Evolutionary conservation across 2,113 vertebrate species (phyloP).

Genomic region (Blennius ocellaris): DNA sequence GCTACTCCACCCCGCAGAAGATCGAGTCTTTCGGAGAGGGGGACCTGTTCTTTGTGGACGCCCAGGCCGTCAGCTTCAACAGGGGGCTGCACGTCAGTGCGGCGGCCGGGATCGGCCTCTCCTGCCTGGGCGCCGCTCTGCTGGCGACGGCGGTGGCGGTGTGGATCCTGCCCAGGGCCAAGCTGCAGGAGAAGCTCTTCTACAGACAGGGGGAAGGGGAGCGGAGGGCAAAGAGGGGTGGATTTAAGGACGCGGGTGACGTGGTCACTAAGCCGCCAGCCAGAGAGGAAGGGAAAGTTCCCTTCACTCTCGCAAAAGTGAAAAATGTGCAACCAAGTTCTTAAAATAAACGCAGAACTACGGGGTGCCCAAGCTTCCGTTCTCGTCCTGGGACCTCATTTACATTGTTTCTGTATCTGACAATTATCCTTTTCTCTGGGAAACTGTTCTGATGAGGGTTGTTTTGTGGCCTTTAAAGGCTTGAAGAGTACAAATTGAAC

Average conservation of each 20-base stretch:
- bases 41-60: slow-evolving; percentile 92
- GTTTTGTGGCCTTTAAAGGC: neutral
- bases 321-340: slow-evolving; percentile 88
- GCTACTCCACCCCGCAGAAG: slow-evolving; percentile 88
- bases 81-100: slow-evolving; percentile 88
- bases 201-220: slow-evolving; percentile 22
- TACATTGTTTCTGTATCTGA: neutral
- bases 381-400: slow-evolving; percentile 30
- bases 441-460: slow-evolving; percentile 2
- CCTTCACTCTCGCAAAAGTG: slow-evolving; percentile 88
- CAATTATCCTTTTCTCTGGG: neutral
- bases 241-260: slow-evolving; percentile 52
- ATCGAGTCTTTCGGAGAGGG: slow-evolving; percentile 94
- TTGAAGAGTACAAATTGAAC: slow-evolving; percentile 7
- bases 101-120: slow-evolving; percentile 88
- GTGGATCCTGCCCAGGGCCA: slow-evolving; percentile 87
- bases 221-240: slow-evolving; percentile 40
- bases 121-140: slow-evolving; percentile 87
- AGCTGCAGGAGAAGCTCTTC: slow-evolving; percentile 86
- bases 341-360: slow-evolving; percentile 44
- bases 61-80: slow-evolving; percentile 89
- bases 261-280: slow-evolving; percentile 89
- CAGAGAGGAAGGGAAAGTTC: slow-evolving; percentile 86
- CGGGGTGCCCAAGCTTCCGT: slow-evolving; percentile 8
- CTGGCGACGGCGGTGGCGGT: slow-evolving; percentile 86